A percentile compares a stretch with the other conserved stretches of the same genome.
Conservation (phyloP, 2,113 vertebrate genomes). For the Ardeotis arabs region DNA sequence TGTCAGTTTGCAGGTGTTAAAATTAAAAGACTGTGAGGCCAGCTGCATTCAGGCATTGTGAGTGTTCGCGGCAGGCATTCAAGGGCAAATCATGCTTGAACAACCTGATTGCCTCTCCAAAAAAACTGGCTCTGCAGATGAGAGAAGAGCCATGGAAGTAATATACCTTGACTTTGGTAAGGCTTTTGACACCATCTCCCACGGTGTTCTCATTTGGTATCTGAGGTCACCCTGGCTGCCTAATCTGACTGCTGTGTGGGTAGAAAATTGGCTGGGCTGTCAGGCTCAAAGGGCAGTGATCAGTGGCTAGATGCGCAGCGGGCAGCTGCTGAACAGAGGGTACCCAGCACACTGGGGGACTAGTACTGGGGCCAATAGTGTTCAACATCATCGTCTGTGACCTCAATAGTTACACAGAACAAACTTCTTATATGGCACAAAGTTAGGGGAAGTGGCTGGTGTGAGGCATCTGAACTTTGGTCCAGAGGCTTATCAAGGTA, state of each 20-base stretch:
- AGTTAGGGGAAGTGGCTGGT: not conserved
- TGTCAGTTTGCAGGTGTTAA: constrained; percentile 59
- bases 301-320: not conserved
- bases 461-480: not conserved
- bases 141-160: not conserved
- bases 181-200: constrained; percentile 34
- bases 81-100: constrained; percentile 59
- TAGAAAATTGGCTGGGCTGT: not conserved
- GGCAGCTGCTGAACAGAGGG: not conserved
- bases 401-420: not conserved
- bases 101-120: constrained; percentile 38
- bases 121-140: constrained; percentile 31
- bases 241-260: not conserved
- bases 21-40: constrained; percentile 54
- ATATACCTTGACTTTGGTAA: constrained; percentile 65
- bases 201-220: constrained; percentile 44
- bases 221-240: not conserved
- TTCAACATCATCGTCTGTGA: not conserved
- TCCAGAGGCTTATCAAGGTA: not conserved
- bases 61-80: constrained; percentile 50
- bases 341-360: accelerated
- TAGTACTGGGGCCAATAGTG: not conserved
- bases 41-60: not conserved
- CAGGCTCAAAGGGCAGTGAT: constrained; percentile 9
- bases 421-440: not conserved